phyloP scores from a whole-genome alignment of 2,888 invertebrate genomes.

The Nasonovia ribisnigri region DNA sequence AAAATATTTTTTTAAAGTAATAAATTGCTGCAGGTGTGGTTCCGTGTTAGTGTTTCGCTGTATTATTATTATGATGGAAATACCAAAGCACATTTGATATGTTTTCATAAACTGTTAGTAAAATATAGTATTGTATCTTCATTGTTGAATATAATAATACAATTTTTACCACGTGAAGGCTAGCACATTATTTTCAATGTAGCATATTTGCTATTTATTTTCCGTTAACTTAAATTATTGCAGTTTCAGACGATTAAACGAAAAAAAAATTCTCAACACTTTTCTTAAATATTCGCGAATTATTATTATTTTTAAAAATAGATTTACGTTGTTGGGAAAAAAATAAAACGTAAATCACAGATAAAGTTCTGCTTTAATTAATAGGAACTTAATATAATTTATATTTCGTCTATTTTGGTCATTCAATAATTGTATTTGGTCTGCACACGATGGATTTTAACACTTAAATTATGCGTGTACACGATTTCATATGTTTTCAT shows the following conservation, averaged over 20 bases:
- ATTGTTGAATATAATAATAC: neutral
- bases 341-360: neutral
- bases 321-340: neutral
- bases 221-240: neutral
- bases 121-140: neutral
- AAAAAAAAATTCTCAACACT: neutral
- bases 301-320: neutral
- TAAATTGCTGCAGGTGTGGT: neutral
- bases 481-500: neutral
- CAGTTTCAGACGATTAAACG: neutral
- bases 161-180: neutral
- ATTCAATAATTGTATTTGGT: neutral
- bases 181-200: neutral
- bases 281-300: neutral
- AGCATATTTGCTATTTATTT: neutral
- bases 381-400: neutral
- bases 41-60: neutral
- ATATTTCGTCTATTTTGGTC: neutral
- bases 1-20: neutral
- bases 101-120: neutral
- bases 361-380: neutral
- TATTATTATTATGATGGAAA: neutral
- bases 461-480: neutral
- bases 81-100: neutral
- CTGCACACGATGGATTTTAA: neutral